Base-by-base conservation (phyloP, 2,888 invertebrate species). In the Zhengitettix transpicula region DNA sequence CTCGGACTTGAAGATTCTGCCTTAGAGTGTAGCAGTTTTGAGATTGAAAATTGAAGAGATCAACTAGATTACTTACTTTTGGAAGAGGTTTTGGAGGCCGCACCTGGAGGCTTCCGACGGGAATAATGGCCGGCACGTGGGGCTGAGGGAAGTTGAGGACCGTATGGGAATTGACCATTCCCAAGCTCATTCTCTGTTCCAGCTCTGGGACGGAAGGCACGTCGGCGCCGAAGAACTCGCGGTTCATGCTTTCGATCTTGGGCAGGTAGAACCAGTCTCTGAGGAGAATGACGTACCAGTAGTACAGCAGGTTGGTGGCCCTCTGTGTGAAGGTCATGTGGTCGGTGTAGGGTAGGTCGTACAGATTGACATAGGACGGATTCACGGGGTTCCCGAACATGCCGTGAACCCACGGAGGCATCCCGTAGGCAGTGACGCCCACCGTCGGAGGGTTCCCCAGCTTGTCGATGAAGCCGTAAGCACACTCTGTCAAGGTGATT, bases 71-170 rank as follows among this genome's bases (percentile, higher is more conserved):
- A 28, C 58, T 63, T 67, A 75, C 77, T 68, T 71, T 63, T 3
- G 75, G 74, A 47, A 77, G 65, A 10, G 71, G 67, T 58, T 73
- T 71, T 10, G 69, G 62, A 7, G 69, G 68, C 14, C 68, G 69
- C 42, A 73, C 67, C 63, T 75, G 76, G 41, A 73, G 66, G 12
- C 75, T 75, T 40, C 75, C 74, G 58, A 75, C 69, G 57, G 70
- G 71, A 7, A 76, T 62, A 10, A 74, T 67, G 61, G 68, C 70
- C 0, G 75, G 73, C 7, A 75, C 70, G 9, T 72, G 65, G 1
- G 77, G 75, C 15, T 71, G 66, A 0, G 72, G 71, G 58, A 64
- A 64, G 41, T 66, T 65, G 12, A 67, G 42, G 3, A 65, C 61
- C 56, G 65, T 63, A 67, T 77, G 70, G 1, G 68, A 66, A 61